Evolutionary conservation across 2,113 vertebrate genomes (phyloP).

Genomic region (Oncorhynchus tshawytscha): DNA sequence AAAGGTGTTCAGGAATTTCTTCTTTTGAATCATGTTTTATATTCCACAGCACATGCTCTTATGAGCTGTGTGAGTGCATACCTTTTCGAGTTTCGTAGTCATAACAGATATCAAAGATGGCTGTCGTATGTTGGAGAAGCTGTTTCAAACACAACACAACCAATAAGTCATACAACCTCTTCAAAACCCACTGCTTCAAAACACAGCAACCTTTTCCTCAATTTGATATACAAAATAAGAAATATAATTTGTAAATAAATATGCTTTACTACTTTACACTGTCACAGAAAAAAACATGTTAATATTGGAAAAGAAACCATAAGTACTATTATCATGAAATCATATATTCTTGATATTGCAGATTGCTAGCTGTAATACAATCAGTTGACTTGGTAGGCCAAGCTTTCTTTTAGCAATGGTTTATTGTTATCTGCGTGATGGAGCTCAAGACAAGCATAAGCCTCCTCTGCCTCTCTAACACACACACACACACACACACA

Average conservation of each 20-base stretch:
- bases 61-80: background rate
- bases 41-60: background rate
- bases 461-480: constrained; percentile 10
- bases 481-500: background rate
- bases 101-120: background rate
- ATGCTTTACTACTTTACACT: constrained; percentile 76
- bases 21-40: constrained; percentile 10
- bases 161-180: constrained; percentile 16
- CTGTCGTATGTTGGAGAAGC: too few species aligned
- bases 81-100: background rate
- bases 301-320: constrained; percentile 73
- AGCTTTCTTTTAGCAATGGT: constrained; percentile 54
- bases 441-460: constrained; percentile 35
- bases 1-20: constrained; percentile 37
- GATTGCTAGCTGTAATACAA: constrained; percentile 34
- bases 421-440: constrained; percentile 54
- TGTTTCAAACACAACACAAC: background rate
- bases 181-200: constrained; percentile 55
- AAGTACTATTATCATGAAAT: constrained; percentile 58
- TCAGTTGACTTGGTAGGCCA: constrained; percentile 32
- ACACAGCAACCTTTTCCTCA: constrained; percentile 68
- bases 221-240: constrained; percentile 77
- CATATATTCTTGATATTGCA: constrained; percentile 33
- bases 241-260: constrained; percentile 83
- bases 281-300: constrained; percentile 69